phyloP scores from a whole-genome alignment of 2,113 vertebrate species.

The Prinia subflava region DNA sequence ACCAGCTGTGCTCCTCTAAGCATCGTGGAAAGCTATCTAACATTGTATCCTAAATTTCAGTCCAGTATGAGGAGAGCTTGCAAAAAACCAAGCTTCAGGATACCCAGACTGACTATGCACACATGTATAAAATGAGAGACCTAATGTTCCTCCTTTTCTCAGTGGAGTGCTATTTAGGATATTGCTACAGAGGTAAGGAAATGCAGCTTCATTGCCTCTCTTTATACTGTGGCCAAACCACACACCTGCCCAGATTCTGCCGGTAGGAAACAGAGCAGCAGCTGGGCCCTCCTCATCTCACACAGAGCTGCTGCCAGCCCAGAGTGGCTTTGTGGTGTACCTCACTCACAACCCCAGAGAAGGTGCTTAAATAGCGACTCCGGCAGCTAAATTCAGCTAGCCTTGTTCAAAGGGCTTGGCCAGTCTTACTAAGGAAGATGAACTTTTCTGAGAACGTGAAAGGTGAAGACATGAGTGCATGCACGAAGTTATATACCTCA shows the following conservation, averaged over 20 bases:
- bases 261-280: not conserved
- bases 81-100: not conserved
- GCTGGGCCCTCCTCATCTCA: not conserved
- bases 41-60: not conserved
- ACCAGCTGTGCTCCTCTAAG: not conserved
- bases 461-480: not conserved
- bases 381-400: not conserved
- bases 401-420: not conserved
- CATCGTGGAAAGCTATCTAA: not conserved
- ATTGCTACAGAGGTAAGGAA: not conserved
- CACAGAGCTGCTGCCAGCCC: accelerated
- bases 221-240: not conserved
- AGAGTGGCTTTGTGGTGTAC: not conserved
- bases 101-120: not conserved
- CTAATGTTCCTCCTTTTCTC: not conserved
- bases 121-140: not conserved
- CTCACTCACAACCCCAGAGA: not conserved
- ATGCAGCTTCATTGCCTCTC: not conserved
- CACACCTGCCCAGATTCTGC: not conserved
- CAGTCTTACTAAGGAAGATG: not conserved
- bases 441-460: not conserved
- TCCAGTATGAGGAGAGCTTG: not conserved
- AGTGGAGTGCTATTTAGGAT: not conserved
- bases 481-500: not conserved
- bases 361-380: not conserved